Conservation (phyloP, 2,888 invertebrate genomes). For the Pristionchus japonicus region DNA sequence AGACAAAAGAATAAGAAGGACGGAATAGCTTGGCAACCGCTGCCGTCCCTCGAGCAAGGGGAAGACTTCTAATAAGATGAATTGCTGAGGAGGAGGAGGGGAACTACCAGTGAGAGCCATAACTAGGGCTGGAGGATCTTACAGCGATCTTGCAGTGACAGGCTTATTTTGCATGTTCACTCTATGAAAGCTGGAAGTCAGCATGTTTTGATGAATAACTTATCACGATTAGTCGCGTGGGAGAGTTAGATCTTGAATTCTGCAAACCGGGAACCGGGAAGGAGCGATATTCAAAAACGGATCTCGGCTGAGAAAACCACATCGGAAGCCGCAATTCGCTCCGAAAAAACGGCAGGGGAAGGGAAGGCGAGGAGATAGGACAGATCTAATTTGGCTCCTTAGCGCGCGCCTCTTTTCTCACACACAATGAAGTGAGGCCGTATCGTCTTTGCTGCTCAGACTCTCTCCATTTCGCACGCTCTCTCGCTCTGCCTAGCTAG, state of each 20-base stretch:
- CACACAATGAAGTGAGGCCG: neutral
- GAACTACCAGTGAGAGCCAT: neutral
- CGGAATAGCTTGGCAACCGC: conserved; percentile 5
- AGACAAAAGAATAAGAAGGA: conserved; percentile 36
- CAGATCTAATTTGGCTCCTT: conserved; percentile 46
- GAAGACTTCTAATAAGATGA: conserved; percentile 29
- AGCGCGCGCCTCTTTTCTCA: neutral
- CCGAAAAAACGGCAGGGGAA: neutral
- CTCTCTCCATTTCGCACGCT: too few species aligned
- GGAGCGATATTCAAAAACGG: too few species aligned
- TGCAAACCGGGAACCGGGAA: too few species aligned
- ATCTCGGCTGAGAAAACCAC: neutral
- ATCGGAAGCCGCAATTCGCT: neutral
- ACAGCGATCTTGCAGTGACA: too few species aligned
- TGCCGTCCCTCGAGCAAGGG: neutral
- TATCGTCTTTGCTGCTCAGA: too few species aligned
- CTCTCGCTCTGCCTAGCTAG: too few species aligned
- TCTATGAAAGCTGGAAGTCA: too few species aligned
- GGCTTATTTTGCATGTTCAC: too few species aligned
- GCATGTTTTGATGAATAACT: too few species aligned
- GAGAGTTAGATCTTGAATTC: too few species aligned
- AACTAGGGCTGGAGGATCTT: neutral
- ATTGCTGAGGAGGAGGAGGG: neutral
- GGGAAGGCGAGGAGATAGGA: neutral
- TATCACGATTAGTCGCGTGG: too few species aligned